These are phyloP conservation scores for Bathynomus jamesi DNA, from an alignment of 1,140 invertebrate species.

Conservation along the genomic window DNA sequence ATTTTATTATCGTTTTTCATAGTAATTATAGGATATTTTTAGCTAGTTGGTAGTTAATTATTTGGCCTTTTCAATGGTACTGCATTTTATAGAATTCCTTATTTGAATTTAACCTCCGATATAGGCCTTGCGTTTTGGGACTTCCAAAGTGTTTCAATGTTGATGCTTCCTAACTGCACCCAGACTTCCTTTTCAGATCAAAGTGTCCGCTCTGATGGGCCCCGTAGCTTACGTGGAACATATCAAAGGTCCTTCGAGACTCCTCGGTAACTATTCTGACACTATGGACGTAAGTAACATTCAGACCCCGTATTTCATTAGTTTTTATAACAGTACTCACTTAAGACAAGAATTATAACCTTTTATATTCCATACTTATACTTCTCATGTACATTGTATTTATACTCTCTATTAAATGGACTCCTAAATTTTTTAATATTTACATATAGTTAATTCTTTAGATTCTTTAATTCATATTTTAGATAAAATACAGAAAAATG, in stretches of 20 bases:
- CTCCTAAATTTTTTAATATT: not conserved
- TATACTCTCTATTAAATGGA: not conserved
- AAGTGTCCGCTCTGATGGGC: conserved; percentile 47
- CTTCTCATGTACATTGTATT: too few species aligned
- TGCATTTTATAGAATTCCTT: too few species aligned
- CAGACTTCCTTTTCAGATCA: not conserved
- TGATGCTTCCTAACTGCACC: too few species aligned
- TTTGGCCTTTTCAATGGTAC: too few species aligned
- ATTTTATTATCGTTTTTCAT: too few species aligned
- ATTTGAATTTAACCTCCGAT: too few species aligned
- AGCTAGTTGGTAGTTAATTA: too few species aligned
- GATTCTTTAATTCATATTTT: not conserved
- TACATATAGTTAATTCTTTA: not conserved
- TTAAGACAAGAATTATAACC: not conserved
- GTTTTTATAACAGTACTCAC: not conserved
- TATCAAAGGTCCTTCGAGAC: conserved; percentile 55
- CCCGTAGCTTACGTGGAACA: conserved; percentile 64
- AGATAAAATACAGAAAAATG: not conserved
- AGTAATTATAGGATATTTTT: too few species aligned
- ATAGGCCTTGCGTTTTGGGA: too few species aligned
- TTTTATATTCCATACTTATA: not conserved
- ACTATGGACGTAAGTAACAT: conserved; percentile 40
- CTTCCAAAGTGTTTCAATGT: too few species aligned
- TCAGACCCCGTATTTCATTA: not conserved
- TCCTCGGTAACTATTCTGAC: conserved; percentile 41